Base-by-base conservation (phyloP, 2,797 vertebrate genomes). In the Balearica regulorum region DNA sequence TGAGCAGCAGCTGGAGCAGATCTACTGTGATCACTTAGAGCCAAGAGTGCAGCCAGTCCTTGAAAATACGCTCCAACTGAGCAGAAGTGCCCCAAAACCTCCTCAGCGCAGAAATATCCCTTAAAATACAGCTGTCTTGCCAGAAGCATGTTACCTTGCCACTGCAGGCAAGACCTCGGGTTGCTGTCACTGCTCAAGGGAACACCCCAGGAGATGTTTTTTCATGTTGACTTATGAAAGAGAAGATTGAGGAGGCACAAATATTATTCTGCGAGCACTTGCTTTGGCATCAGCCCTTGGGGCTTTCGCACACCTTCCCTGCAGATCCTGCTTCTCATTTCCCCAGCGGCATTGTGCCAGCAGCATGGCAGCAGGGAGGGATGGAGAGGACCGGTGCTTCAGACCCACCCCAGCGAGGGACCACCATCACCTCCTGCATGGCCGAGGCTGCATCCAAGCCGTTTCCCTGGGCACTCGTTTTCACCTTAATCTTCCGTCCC, bases 401-500 rank as follows among this genome's bases (percentile, higher is more conserved):
- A 4, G 19, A 70, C 57, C 41, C 49, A 15, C 31, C 3, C 35
- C 8, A 6, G 26, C 0, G 3, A 60, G 53, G 71, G 21, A 46
- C 54, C 53, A n/a, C 44, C 16, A 9, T 19, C 61, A 5, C 48
- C 54, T 26, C 37, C 65, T 9, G 28, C 3, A 0, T n/a, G 69
- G 14, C 43, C 3, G 2, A 9, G 25, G 28, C 66, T 78, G 21
- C 28, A 10, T 57, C 48, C 76, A 51, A 77, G 6, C 55, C 7
- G 0, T 11, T 35, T 76, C 41, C 39, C 35, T 41, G 18, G 6
- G 35, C 5, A 0, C 26, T 16, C 16, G 1, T 80, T 80, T 90
- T 70, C 0, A 0, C 62, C 43, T 83, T 41, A 5, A 1, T 76
- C 49, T 68, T 71, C 66, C 37, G 10, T 81, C 61, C 39, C 0